A percentile compares a stretch with the other conserved stretches of the same genome.
phyloP scores from a whole-genome alignment of 1,140 invertebrate species.

The Drosophila parabipectinata region DNA sequence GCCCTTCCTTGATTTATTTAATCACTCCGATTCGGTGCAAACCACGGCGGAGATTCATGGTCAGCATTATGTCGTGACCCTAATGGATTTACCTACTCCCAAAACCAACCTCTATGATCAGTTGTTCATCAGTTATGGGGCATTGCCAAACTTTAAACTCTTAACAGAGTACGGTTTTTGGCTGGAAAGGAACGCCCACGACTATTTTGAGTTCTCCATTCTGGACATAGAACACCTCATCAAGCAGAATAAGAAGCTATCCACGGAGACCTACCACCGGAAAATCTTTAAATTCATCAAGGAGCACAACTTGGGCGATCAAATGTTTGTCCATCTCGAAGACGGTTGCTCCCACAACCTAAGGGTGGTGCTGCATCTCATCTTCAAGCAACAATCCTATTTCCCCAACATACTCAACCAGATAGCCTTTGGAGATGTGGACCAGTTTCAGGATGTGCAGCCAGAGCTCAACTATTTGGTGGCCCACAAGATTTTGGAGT shows the following conservation, averaged over 20 bases:
- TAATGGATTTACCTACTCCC: slow-evolving; percentile 85
- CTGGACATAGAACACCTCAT: slow-evolving; percentile 84
- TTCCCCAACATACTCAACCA: slow-evolving; percentile 79
- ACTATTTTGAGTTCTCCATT: slow-evolving; percentile 85
- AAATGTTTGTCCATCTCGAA: slow-evolving; percentile 81
- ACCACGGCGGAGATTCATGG: slow-evolving; percentile 84
- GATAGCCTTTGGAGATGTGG: slow-evolving; percentile 74
- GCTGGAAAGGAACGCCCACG: slow-evolving; percentile 86
- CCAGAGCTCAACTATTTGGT: slow-evolving; percentile 58
- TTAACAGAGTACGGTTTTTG: slow-evolving; percentile 91
- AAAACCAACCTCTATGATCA: slow-evolving; percentile 86
- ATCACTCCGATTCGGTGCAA: slow-evolving; percentile 87
- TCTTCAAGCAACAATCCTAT: slow-evolving; percentile 69
- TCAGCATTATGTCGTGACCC: slow-evolving; percentile 72
- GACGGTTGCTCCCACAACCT: slow-evolving; percentile 84
- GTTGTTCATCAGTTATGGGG: slow-evolving; percentile 91
- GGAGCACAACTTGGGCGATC: slow-evolving; percentile 84
- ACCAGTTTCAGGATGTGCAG: slow-evolving; percentile 62
- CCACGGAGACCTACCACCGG: slow-evolving; percentile 57
- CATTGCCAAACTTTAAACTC: slow-evolving; percentile 88
- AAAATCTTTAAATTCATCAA: slow-evolving; percentile 85
- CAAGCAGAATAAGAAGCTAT: slow-evolving; percentile 66
- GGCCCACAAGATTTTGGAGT: slow-evolving; percentile 64
- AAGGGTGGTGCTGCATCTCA: slow-evolving; percentile 83
- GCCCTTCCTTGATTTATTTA: slow-evolving; percentile 92